Evolutionary conservation across 2,888 invertebrate genomes (phyloP), one percentile per base, ranked within the genome.

Genomic region (Amphipoea lucens): DNA sequence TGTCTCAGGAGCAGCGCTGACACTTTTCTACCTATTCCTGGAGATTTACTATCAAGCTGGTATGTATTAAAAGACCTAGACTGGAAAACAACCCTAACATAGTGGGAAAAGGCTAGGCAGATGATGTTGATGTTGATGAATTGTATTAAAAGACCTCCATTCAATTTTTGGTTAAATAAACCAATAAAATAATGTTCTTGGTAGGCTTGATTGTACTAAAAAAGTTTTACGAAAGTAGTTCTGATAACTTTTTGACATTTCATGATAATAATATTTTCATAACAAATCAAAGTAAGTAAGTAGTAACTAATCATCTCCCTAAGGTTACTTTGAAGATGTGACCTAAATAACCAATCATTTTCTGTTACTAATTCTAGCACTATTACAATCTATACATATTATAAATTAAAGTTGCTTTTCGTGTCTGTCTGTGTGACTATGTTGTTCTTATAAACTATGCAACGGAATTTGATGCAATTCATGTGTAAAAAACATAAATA

Each of bases 1-100:
- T 84, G 95, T 97, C 5, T 90, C 96, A 4, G 97, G 97, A 17
- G 79, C 92, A 5, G 96, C 96, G 3, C 92, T 96, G 45, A 95
- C 96, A 57, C 82, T 96, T 2, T 97, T 97, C 91, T 97, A 97
- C 87, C 84, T 94, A 57, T 97, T 97, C 81, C 79, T 96, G 75
- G 94, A 96, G 88, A 91, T 94, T 57, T 96, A 97, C 90, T 95
- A 96, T 82, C 92, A 94, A 90, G 89, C 95, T 91, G 95, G 97
- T 97, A 90, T 93, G 95, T 79, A 73, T 66, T 42, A 36, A 63
- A 42, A 42, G 0, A 36, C 12, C 12, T 29, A 36, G 17, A 63
- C 7, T 63, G 17, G 7, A 63, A 36, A 17, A 17, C 17, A 1
- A 17, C 1, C 29, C 29, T 14, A 29, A 6, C 5, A 29, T 29